Evolutionary conservation across 2,888 invertebrate species (phyloP), one percentile per base, ranked within the genome.

Genomic region (Rhagonycha fulva): DNA sequence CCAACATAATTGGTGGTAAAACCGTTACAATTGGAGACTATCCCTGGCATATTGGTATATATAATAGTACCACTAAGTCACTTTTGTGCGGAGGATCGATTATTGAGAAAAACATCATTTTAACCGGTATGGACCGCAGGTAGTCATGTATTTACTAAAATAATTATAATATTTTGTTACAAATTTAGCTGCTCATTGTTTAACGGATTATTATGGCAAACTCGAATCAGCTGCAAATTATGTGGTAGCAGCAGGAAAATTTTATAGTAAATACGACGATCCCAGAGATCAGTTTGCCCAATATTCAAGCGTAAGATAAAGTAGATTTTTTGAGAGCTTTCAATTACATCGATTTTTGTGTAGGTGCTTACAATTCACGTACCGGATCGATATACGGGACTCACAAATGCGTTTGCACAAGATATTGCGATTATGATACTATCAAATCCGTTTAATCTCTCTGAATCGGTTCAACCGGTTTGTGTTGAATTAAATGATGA

Each of bases 371-470:
- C 80, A 68, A 82, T 85, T 61, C 71, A 78, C 14, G 71, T 81
- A 24, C 80, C 81, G 63, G 28, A 32, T 11, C 73, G 78, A 30
- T 86, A 84, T 70, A 77, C 70, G 68, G 85, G 84, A 23, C 77
- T 71, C 10, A 30, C 68, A 12, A 81, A 80, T 7, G 79, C 81
- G 14, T 87, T 81, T 70, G 68, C 73, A n/a, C 78, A 78, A 10
- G 88, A 88, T 79, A 84, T 88, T 61, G 87, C 87, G 0, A 70
- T 87, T 9, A 47, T 88, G 9, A 78, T 84, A 12, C 73, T 87
- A n/a, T 79, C 81, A 62, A 78, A 80, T 23, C 68, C 77, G 82
- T 19, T 19, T 19, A 19, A 1, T 19, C 19, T 19, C 19, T 19
- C 19, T 19, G 19, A 19, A 19, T 1, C 84, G 9, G 84, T 87